A percentile compares a stretch with the other conserved stretches of the same genome.
Conservation (phyloP, 2,797 vertebrate species). For the Anguilla megastoma region DNA sequence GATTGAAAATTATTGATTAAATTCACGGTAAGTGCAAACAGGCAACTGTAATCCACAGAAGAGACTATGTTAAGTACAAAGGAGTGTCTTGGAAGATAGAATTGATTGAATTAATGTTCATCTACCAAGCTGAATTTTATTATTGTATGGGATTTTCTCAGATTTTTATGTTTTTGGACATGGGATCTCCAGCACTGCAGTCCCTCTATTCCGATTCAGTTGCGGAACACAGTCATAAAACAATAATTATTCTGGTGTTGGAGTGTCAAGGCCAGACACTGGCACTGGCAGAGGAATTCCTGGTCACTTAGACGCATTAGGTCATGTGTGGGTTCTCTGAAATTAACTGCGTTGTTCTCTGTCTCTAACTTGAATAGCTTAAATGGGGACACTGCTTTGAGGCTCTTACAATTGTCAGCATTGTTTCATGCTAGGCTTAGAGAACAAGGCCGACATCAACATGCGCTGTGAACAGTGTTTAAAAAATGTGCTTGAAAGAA, state of each 20-base stretch:
- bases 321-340: conserved; percentile 24
- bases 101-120: background rate
- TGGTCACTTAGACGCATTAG: background rate
- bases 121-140: background rate
- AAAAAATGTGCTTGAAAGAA: background rate
- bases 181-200: background rate
- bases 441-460: conserved; percentile 16
- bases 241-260: background rate
- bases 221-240: background rate
- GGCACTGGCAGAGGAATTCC: background rate
- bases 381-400: conserved; percentile 40
- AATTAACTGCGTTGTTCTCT: background rate
- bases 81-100: background rate
- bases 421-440: conserved; percentile 36
- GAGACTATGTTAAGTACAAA: background rate
- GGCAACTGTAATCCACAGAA: background rate
- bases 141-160: background rate
- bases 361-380: conserved; percentile 12
- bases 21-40: background rate
- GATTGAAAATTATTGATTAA: background rate
- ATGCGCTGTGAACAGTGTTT: background rate
- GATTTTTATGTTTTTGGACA: background rate
- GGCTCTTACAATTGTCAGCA: conserved; percentile 42
- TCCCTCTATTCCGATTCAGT: background rate
- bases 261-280: background rate